Evolutionary conservation across 2,113 vertebrate genomes (phyloP).

Genomic region (Cavia porcellus): DNA sequence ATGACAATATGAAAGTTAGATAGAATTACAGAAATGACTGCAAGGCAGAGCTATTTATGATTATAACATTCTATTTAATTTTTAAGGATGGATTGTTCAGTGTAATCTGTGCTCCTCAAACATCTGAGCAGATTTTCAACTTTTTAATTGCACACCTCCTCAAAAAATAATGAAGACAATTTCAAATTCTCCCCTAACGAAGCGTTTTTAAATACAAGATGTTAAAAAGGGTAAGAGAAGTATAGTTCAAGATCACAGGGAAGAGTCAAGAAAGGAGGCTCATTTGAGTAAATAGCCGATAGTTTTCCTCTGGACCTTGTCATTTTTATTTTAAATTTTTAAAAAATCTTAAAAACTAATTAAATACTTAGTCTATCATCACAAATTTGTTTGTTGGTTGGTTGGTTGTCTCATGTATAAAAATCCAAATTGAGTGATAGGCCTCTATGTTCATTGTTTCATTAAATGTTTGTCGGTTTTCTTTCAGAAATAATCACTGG

Average conservation of each 20-base stretch:
- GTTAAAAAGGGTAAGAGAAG: conserved; percentile 6
- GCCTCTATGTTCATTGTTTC: background rate
- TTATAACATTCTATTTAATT: conserved; percentile 77
- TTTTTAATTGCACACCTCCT: conserved; percentile 78
- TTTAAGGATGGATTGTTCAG: conserved; percentile 72
- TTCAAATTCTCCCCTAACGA: conserved; percentile 57
- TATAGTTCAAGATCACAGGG: background rate
- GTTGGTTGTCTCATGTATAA: background rate
- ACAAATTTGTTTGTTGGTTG: background rate
- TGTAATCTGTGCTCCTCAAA: conserved; percentile 72
- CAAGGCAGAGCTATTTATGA: conserved; percentile 83
- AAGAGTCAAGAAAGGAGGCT: conserved; percentile 38
- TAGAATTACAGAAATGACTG: conserved; percentile 87
- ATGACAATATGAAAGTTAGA: conserved; percentile 89
- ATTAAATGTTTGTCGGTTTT: background rate
- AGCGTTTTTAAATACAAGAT: conserved; percentile 50
- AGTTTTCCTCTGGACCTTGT: conserved; percentile 3
- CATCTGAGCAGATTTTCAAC: conserved; percentile 73
- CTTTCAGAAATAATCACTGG: background rate
- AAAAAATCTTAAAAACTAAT: conserved; percentile 13
- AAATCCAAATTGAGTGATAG: background rate
- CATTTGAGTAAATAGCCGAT: background rate
- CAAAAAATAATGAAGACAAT: conserved; percentile 66
- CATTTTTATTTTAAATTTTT: conserved; percentile 30
- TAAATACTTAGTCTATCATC: background rate